Evolutionary conservation across 2,888 invertebrate species (phyloP), one percentile per base, ranked within the genome.

Genomic region (Phoronis australis): DNA sequence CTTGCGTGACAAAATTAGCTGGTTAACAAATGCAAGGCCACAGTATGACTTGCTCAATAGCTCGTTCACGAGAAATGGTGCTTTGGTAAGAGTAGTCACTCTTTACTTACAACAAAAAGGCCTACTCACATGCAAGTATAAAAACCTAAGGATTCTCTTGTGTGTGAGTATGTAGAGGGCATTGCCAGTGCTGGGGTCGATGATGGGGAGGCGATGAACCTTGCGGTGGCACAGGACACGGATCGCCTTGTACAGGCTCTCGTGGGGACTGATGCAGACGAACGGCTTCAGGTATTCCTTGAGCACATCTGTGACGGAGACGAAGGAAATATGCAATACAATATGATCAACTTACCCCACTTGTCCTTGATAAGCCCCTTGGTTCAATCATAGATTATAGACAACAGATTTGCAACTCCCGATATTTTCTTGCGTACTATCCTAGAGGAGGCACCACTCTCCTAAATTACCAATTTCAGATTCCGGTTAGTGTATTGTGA

Each of bases 91-190:
- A 22, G 45, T 60, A n/a, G n/a, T n/a, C n/a, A n/a, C n/a, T n/a
- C n/a, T n/a, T n/a, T n/a, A n/a, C n/a, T n/a, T n/a, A n/a, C n/a
- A n/a, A n/a, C n/a, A n/a, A n/a, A n/a, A n/a, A n/a, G n/a, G n/a
- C n/a, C n/a, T n/a, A 86, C 94, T 89, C 80, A 97, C 96, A 81
- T 95, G 97, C 80, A 97, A 84, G 82, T 95, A 96, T 65, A 99
- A 85, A 82, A 96, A 99, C 78, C 95, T 86, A 65, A 99, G 84
- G 77, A 99, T 94, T 78, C 97, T 85, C 81, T 97, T 97, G 80
- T 97, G 96, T 44, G 97, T 99, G 69, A 99, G 85, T 78, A 99
- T 96, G 80, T 96, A 96, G 61, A 99, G 85, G 65, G 96, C 95
- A 78, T 96, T 94, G 73, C 95, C 95, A 37, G 93, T 93, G 53